phyloP scores from a whole-genome alignment of 1,140 invertebrate species.

The Hydropsyche tenuis region DNA sequence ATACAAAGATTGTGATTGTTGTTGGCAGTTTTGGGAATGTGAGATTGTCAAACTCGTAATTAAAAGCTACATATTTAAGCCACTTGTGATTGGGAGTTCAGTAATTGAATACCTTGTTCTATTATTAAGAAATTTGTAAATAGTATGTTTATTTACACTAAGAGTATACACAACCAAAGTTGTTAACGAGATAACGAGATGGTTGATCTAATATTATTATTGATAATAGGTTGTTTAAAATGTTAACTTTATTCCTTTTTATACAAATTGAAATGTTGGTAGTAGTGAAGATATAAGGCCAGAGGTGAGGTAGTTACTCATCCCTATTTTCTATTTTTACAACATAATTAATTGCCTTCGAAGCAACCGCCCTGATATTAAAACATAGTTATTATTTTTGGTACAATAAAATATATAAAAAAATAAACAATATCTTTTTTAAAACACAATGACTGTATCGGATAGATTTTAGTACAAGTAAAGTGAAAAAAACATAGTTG shows the following conservation, averaged over 20 bases:
- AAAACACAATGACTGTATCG: conserved; percentile 37
- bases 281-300: conserved; percentile 49
- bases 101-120: conserved; percentile 44
- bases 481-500: conserved; percentile 37
- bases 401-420: conserved; percentile 48
- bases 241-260: conserved; percentile 51
- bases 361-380: conserved; percentile 51
- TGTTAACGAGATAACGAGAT: conserved; percentile 48
- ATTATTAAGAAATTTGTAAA: conserved; percentile 48
- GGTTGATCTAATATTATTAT: conserved; percentile 51
- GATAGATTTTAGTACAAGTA: conserved; percentile 48
- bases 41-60: not conserved
- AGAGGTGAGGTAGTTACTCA: conserved; percentile 36
- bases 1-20: not conserved
- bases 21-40: conserved; percentile 2
- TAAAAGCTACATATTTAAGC: conserved; percentile 34
- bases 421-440: conserved; percentile 45
- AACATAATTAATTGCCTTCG: conserved; percentile 47
- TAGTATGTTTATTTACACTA: conserved; percentile 50
- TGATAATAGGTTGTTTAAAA: conserved; percentile 50
- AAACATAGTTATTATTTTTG: conserved; percentile 50
- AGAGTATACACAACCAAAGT: conserved; percentile 51
- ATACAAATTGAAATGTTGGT: conserved; percentile 53
- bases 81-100: conserved; percentile 47
- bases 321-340: conserved; percentile 50